These are phyloP conservation scores for Drosophila mayri DNA, from an alignment of 1,140 invertebrate genomes.

Conservation along the genomic window DNA sequence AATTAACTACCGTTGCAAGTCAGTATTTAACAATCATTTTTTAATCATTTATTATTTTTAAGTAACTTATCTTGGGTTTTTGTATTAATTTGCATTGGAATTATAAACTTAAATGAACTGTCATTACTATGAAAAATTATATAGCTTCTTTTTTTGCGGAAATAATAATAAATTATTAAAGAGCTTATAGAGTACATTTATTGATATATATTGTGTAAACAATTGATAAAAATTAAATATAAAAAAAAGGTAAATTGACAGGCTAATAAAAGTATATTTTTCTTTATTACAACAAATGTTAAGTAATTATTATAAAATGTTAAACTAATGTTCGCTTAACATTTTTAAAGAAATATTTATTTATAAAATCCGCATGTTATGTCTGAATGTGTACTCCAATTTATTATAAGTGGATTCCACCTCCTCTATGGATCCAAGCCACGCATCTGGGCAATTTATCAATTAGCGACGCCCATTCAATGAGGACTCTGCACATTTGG, in stretches of 20 bases:
- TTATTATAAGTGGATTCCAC: conserved; percentile 28
- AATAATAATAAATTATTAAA: too few species aligned
- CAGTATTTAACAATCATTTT: neutral
- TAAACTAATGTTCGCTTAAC: neutral
- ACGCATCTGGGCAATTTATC: conserved; percentile 76
- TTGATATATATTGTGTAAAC: neutral
- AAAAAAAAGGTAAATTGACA: neutral
- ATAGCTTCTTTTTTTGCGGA: neutral
- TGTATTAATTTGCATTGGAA: neutral
- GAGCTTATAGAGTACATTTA: neutral
- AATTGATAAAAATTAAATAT: neutral
- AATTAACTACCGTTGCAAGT: neutral
- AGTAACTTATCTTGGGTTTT: neutral
- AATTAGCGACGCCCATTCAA: conserved; percentile 79
- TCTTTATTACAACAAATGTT: too few species aligned
- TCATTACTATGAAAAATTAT: neutral
- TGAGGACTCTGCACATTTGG: conserved; percentile 41
- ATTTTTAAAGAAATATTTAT: neutral
- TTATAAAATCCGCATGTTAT: neutral
- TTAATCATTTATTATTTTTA: neutral
- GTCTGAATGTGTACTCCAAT: neutral
- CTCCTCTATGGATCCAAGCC: conserved; percentile 31
- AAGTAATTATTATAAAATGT: too few species aligned
- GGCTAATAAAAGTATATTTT: neutral
- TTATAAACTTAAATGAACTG: neutral